Base-by-base conservation (phyloP, 2,888 invertebrate species). In the Eurytoma californica region DNA sequence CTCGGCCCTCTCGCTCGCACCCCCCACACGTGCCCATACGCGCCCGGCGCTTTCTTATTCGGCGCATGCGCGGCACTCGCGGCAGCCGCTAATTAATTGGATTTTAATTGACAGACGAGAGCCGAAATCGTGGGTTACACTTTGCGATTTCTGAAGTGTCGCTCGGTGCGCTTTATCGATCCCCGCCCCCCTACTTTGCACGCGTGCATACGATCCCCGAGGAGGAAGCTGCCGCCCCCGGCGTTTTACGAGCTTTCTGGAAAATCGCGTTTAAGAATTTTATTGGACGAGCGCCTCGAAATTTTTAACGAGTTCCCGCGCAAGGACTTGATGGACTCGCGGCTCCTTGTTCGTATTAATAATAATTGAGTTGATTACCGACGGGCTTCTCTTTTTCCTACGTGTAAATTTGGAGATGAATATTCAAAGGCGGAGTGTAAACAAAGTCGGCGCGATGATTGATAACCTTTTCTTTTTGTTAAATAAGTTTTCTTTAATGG, bases 51-150 rank as follows among this genome's bases (percentile, higher is more conserved):
- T 67, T 68, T 69, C 53, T 70, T 70, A 66, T 70, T 58, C 63
- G 18, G 14, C 47, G 69, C 20, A 16, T 30, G 57, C 65, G 28
- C 16, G 28, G 24, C 14, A 20, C 18, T 3, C 51, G 61, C 24
- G 24, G 5, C 4, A 16, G 3, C 77, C 77, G 80, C 80, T 80
- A 83, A 83, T 83, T 83, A 84, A 82, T 82, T 81, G 81, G 80
- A 75, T 80, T 81, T 81, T 82, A 82, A 83, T 82, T 81, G 79
- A 53, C 55, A 63, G 47, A 70, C 63, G 69, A 68, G 69, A 18
- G 39, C 66, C 57, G 20, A 74, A 66, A 67, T 68, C 61, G 28
- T 47, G 60, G 61, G n/a, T 53, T 61, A 58, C 67, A 61, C 65
- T 72, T 72, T 51, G 61, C 67, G 49, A 78, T 61, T 72, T 72